These are phyloP conservation scores for Yponomeuta malinellus DNA, from an alignment of 2,888 invertebrate genomes.

Conservation along the genomic window DNA sequence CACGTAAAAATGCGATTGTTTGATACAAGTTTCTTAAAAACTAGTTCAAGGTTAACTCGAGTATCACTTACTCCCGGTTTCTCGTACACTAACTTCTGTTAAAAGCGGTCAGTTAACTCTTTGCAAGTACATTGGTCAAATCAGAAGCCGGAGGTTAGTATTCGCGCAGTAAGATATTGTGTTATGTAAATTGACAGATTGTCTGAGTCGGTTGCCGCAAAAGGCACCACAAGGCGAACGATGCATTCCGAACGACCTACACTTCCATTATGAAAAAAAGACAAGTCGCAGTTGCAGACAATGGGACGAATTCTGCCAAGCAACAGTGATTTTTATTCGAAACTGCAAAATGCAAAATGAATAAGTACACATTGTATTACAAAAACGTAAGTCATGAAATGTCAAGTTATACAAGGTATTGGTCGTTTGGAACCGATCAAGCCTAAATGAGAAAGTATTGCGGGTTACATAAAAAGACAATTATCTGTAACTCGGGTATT, in stretches of 20 bases:
- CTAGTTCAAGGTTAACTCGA: too few species aligned
- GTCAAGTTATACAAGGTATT: not conserved
- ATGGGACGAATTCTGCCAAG: not conserved
- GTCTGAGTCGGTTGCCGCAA: not conserved
- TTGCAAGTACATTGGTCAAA: too few species aligned
- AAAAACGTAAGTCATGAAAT: not conserved
- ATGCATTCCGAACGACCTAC: not conserved
- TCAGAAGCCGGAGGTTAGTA: too few species aligned
- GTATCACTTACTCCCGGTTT: too few species aligned
- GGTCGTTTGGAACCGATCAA: not conserved
- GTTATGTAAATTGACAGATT: not conserved
- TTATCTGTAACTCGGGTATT: not conserved
- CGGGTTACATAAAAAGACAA: not conserved
- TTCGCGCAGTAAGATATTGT: not conserved
- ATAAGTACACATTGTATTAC: not conserved
- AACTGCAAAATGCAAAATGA: not conserved
- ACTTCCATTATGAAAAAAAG: not conserved
- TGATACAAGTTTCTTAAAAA: too few species aligned
- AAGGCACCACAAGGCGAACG: conserved; percentile 11
- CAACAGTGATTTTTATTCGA: not conserved
- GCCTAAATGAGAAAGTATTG: conserved; percentile 4
- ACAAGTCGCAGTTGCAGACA: not conserved
- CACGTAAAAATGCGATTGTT: too few species aligned
- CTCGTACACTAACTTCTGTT: too few species aligned
- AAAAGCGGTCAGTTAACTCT: too few species aligned